Evolutionary conservation across 2,888 invertebrate genomes (phyloP), one percentile per base, ranked within the genome.

Genomic region (Synanthedon myopaeformis): DNA sequence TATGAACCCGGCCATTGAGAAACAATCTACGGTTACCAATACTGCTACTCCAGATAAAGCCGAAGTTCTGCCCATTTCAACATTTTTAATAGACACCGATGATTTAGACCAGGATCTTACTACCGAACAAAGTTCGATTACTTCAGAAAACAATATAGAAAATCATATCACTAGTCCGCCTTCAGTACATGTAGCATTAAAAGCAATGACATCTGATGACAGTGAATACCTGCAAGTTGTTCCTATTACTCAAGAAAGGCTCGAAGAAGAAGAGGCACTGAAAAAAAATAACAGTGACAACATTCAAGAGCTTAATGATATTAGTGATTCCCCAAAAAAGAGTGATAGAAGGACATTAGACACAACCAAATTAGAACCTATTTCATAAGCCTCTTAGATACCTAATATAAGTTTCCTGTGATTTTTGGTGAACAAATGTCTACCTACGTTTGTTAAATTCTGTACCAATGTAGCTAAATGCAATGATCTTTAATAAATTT

Each of bases 281-380:
- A 74, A 72, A 53, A 71, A 75, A 53, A 63, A 62, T 52, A 76
- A 73, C 60, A 77, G 69, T 73, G 76, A 77, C 65, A 77, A 69
- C 55, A 72, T 72, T 62, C 71, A 76, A 69, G 75, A 76, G 61
- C 62, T 82, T 57, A 87, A 86, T 66, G 77, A 77, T 63, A 85
- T 86, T 63, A 85, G 82, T 80, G 82, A 83, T 77, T 79, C 78
- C 53, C 76, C 76, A 71, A 83, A 84, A 79, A 79, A 79, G 58
- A 85, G 80, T 80, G 83, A 79, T 64, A 79, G 75, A 69, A 82
- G 83, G 74, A 82, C 81, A 79, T 69, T 82, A 73, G 77, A 79
- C 62, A 64, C 70, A 64, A 76, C 67, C 64, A 78, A 77, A 70
- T 74, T 74, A 59, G 74, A 80, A 67, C 71, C 77, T 63, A 67